Evolutionary conservation across 2,888 invertebrate genomes (phyloP).

Genomic region (Drosophila ochracea): DNA sequence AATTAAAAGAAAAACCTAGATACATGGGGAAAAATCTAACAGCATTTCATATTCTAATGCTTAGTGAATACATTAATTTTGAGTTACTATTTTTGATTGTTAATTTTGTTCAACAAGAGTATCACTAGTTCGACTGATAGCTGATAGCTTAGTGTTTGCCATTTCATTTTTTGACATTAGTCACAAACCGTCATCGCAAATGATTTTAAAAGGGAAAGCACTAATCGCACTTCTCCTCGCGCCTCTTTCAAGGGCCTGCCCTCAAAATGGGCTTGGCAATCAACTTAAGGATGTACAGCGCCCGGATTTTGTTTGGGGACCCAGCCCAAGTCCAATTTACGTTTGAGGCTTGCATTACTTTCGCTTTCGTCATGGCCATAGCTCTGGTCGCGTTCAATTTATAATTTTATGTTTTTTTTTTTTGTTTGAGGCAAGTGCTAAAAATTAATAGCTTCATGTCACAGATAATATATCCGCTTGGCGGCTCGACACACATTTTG

Average conservation of each 20-base stretch:
- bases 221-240: constrained; percentile 62
- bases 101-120: neutral
- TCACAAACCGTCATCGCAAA: constrained; percentile 36
- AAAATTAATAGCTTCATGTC: constrained; percentile 74
- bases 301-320: constrained; percentile 18
- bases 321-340: constrained; percentile 37
- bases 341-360: constrained; percentile 45
- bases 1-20: neutral
- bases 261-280: constrained; percentile 38
- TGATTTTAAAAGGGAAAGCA: constrained; percentile 70
- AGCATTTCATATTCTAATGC: neutral
- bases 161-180: constrained; percentile 50
- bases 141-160: constrained; percentile 20
- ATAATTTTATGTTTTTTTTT: constrained; percentile 46
- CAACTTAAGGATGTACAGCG: constrained; percentile 57
- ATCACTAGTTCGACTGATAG: neutral
- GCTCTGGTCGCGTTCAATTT: constrained; percentile 42
- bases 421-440: constrained; percentile 52
- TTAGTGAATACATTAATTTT: neutral
- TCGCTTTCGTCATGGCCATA: constrained; percentile 54
- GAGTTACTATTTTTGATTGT: neutral
- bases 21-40: neutral
- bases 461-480: constrained; percentile 60
- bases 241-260: constrained; percentile 37
- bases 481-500: constrained; percentile 59